Conservation (phyloP, 2,797 vertebrate species). For the Dryobates pubescens region DNA sequence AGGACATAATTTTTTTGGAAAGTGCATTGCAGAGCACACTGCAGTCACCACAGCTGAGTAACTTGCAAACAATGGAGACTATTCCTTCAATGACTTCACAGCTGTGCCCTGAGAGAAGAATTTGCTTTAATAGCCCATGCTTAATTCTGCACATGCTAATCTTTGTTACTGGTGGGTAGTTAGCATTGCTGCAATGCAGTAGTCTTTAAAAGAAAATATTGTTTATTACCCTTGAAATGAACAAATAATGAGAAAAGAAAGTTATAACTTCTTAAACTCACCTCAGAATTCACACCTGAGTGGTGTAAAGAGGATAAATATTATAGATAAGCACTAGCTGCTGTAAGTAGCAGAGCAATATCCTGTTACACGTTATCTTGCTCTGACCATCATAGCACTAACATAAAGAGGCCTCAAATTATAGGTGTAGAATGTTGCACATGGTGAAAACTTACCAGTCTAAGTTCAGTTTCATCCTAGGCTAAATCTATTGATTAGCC, state of each 20-base stretch:
- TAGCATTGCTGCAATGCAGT: not conserved
- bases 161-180: not conserved
- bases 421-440: not conserved
- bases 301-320: not conserved
- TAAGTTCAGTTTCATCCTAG: not conserved
- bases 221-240: not conserved
- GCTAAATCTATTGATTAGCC: not conserved
- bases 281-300: constrained; percentile 12
- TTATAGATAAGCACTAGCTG: not conserved
- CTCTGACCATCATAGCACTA: not conserved
- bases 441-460: not conserved
- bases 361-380: constrained; percentile 10
- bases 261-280: not conserved
- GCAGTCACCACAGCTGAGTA: not conserved
- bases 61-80: not conserved
- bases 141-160: not conserved
- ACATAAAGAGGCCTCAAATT: not conserved
- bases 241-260: not conserved
- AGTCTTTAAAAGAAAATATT: not conserved
- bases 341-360: not conserved
- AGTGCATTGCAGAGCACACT: not conserved
- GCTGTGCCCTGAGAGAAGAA: not conserved
- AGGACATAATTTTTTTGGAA: not conserved
- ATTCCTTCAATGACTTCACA: not conserved
- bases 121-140: not conserved